Evolutionary conservation across 2,888 invertebrate genomes (phyloP), one percentile per base, ranked within the genome.

Genomic region (Drosophila austrosaltans): DNA sequence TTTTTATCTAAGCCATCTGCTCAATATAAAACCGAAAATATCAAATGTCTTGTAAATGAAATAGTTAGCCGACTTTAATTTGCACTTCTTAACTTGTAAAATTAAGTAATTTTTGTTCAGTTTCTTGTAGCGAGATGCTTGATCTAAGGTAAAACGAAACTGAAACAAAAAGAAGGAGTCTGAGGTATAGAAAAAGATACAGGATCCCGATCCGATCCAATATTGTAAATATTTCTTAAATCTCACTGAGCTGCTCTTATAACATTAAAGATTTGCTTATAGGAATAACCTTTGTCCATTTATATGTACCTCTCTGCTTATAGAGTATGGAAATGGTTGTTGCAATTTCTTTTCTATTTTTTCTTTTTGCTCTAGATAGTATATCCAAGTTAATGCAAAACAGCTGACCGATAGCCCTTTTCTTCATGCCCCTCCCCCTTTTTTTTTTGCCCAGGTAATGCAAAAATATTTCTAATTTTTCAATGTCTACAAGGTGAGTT

Each of bases 381-480:
- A 77, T 75, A 70, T 72, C 72, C 64, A 71, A 73, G 69, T 72
- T 88, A 81, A 86, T 88, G 87, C 77, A 81, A 86, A 88, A 66
- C 83, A 84, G 81, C 86, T 84, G 83, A 85, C 74, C 81, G 53
- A 12, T 36, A 56, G 32, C 62, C 59, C 63, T 61, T 56, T 40
- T 30, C 30, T 30, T 30, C 6, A 48, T 48, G 53, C 58, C 53
- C 48, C 53, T 54, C 61, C 36, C 56, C 36, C 40, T 42, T 48
- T 36, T 48, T 58, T 74, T 56, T 67, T 77, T 25, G 10, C 70
- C 68, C 56, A 69, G 71, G 77, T 75, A 69, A 77, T 60, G 87
- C 76, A 76, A 72, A 85, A 82, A 22, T 72, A 82, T 72, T 88
- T 88, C 78, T 89, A 87, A 85, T 84, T 81, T 85, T 81, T 84